phyloP scores from a whole-genome alignment of 2,113 vertebrate species.

The Cryptomyrus ogoouensis region DNA sequence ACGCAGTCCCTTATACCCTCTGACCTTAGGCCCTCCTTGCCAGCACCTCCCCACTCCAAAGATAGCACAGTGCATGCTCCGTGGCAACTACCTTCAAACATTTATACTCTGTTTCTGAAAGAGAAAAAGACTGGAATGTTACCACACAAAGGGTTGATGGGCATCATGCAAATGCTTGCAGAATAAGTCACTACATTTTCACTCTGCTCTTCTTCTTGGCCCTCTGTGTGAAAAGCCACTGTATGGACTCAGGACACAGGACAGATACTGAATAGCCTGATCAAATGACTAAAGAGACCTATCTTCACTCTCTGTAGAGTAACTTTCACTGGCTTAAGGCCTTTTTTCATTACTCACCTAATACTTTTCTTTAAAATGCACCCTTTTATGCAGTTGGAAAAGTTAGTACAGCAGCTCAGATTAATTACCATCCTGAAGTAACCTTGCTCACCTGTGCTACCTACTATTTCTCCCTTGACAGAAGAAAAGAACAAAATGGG shows the following conservation, averaged over 20 bases:
- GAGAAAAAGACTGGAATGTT: neutral
- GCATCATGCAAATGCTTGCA: neutral
- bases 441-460: neutral
- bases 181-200: neutral
- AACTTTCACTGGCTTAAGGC: neutral
- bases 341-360: neutral
- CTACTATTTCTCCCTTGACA: neutral
- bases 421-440: neutral
- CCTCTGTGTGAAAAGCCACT: neutral
- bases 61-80: neutral
- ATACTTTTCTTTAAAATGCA: neutral
- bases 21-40: neutral
- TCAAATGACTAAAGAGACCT: neutral
- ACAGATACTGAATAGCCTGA: neutral
- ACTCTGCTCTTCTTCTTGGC: neutral
- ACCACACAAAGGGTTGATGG: neutral
- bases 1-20: neutral
- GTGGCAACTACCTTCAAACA: slow-evolving; percentile 15
- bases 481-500: neutral
- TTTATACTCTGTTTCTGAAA: neutral
- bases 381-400: neutral
- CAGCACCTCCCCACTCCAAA: neutral
- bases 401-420: neutral
- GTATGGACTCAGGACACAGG: neutral
- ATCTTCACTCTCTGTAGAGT: neutral